phyloP scores from a whole-genome alignment of 2,888 invertebrate genomes.

The Torymus tubicola region DNA sequence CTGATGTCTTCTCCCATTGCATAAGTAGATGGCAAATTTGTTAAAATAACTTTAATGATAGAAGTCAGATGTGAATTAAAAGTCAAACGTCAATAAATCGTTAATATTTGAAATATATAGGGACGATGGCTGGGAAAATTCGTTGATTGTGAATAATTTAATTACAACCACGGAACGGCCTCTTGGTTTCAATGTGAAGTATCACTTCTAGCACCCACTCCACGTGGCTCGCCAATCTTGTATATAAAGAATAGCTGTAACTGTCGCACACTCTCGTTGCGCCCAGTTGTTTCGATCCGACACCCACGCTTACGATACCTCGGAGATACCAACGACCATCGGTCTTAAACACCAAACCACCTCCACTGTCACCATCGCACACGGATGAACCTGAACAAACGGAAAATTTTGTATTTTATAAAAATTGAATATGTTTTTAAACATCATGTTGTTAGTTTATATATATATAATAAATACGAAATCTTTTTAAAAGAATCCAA shows the following conservation, averaged over 20 bases:
- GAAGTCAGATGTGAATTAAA: background rate
- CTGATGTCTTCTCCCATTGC: background rate
- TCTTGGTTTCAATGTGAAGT: constrained; percentile 60
- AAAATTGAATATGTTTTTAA: too few species aligned
- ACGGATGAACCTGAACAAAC: constrained; percentile 72
- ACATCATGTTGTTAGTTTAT: too few species aligned
- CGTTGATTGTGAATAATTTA: background rate
- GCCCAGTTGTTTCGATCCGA: constrained; percentile 62
- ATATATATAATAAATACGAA: too few species aligned
- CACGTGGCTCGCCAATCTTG: constrained; percentile 69
- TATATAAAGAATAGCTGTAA: constrained; percentile 72
- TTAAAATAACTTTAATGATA: too few species aligned
- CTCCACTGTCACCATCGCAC: constrained; percentile 78
- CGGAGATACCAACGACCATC: constrained; percentile 73
- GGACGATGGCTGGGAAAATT: constrained; percentile 1
- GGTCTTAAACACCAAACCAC: constrained; percentile 74
- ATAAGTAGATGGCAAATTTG: too few species aligned
- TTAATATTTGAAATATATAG: background rate
- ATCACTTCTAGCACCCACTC: constrained; percentile 71
- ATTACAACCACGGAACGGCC: constrained; percentile 60
- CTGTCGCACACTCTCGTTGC: constrained; percentile 68
- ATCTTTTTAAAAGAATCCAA: too few species aligned
- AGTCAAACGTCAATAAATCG: background rate
- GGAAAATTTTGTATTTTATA: too few species aligned
- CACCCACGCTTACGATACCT: constrained; percentile 76